Base-by-base conservation (phyloP, 2,888 invertebrate genomes). In the Aquatica leii region DNA sequence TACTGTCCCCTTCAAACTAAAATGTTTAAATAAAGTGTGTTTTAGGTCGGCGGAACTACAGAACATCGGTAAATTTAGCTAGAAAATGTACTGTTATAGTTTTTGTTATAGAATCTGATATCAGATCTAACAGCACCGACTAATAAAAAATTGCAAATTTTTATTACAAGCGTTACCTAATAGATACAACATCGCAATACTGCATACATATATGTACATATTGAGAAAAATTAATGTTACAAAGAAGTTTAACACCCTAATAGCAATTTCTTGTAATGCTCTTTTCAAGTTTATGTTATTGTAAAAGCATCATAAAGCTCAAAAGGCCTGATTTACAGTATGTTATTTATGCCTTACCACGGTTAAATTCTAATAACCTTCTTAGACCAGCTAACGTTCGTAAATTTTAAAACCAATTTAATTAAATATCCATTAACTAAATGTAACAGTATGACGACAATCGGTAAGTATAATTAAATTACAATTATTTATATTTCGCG, bases 201-300 rank as follows among this genome's bases (percentile, higher is more conserved):
- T 24, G 6, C 24, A 4, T 4, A 24, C 24, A 2, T 12, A 41
- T 41, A 12, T 15, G 15, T 12, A 37, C 11, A 54, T 61, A 61
- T 40, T 56, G 50, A 55, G n/a, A 31, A 50, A 49, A 55, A 54
- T 18, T 31, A 48, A 56, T 17, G 56, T 57, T 50, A 62, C 62
- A 62, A 62, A 57, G 62, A 57, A 52, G 62, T 62, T 62, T 57
- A 57, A 56, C 62, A 52, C 57, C 62, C 52, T 56, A 57, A 62
- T 57, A 62, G 52, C 46, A 57, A 56, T 57, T 52, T 62, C 51
- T 43, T 15, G 57, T 57, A 62, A 56, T 56, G 62, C 57, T 18
- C 43, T 55, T 43, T 48, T 56, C 18, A 57, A 52, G 51, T 40
- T 52, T 57, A 60, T 60, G 60, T 60, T 60, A 60, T 53, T 53